Conservation (phyloP, 1,140 invertebrate species). For the Diuraphis noxia region DNA sequence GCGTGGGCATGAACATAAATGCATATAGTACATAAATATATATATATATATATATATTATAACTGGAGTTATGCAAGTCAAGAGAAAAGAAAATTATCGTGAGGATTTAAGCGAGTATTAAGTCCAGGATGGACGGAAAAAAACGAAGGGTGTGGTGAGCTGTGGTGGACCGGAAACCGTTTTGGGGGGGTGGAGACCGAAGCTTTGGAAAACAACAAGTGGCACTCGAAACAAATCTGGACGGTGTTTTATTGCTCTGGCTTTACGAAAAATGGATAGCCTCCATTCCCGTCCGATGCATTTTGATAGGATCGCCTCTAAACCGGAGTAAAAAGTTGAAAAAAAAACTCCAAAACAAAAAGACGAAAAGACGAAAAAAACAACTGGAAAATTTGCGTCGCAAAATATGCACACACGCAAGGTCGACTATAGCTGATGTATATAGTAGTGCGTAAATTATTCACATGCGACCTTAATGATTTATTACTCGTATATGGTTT, state of each 20-base stretch:
- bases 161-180: not conserved
- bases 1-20: too few relatives aligned
- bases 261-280: slow-evolving; percentile 15
- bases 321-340: not conserved
- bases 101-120: not conserved
- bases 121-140: not conserved
- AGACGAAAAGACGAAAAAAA: not conserved
- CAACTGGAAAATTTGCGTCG: not conserved
- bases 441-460: not conserved
- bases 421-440: not conserved
- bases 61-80: slow-evolving; percentile 16
- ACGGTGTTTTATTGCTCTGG: slow-evolving; percentile 31
- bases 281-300: not conserved
- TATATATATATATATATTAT: not conserved
- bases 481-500: not conserved
- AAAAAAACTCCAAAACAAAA: not conserved
- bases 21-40: not conserved
- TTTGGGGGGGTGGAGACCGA: not conserved
- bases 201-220: slow-evolving; percentile 42
- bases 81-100: slow-evolving; percentile 38
- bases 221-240: slow-evolving; percentile 22
- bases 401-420: not conserved
- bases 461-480: not conserved
- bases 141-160: not conserved
- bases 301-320: slow-evolving; percentile 5